Percentiles rank a stretch among this genome's conserved stretches.
phyloP scores from a whole-genome alignment of 2,888 invertebrate genomes.

The Trimorus sp. region DNA sequence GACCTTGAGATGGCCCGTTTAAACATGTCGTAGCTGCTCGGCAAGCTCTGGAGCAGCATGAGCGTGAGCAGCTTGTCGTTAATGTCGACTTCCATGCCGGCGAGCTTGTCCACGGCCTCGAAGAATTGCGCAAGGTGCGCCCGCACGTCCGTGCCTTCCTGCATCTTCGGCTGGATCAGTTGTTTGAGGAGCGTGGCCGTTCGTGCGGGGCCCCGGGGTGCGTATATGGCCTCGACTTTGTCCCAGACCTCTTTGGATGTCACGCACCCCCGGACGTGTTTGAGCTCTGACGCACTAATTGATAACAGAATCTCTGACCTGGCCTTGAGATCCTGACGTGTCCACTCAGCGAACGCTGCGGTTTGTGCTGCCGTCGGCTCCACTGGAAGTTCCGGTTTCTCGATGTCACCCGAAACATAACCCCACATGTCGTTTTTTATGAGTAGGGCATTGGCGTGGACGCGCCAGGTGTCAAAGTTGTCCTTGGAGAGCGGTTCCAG shows the following conservation, averaged over 20 bases:
- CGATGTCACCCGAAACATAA: constrained; percentile 52
- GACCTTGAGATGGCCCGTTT: constrained; percentile 67
- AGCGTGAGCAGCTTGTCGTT: constrained; percentile 55
- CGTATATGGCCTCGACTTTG: constrained; percentile 21
- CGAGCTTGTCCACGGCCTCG: constrained; percentile 65
- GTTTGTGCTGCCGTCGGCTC: not conserved
- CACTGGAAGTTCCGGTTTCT: not conserved
- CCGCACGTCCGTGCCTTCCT: constrained; percentile 45
- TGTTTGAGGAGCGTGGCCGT: constrained; percentile 47
- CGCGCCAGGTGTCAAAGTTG: constrained; percentile 63
- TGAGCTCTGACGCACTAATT: constrained; percentile 41
- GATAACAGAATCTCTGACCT: constrained; percentile 32
- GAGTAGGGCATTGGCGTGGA: constrained; percentile 57
- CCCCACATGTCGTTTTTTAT: constrained; percentile 65
- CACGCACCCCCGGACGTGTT: constrained; percentile 35
- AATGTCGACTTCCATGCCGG: constrained; percentile 58
- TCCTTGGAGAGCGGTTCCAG: constrained; percentile 6
- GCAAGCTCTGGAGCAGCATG: constrained; percentile 62
- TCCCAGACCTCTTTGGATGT: constrained; percentile 20
- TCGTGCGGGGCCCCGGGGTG: constrained; percentile 45
- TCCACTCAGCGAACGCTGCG: constrained; percentile 15
- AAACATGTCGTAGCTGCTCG: constrained; percentile 65
- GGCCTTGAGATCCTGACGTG: constrained; percentile 34
- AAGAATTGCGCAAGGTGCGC: constrained; percentile 58
- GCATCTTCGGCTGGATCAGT: constrained; percentile 36